phyloP scores from a whole-genome alignment of 2,797 vertebrate genomes.

The Leptodactylus fallax region DNA sequence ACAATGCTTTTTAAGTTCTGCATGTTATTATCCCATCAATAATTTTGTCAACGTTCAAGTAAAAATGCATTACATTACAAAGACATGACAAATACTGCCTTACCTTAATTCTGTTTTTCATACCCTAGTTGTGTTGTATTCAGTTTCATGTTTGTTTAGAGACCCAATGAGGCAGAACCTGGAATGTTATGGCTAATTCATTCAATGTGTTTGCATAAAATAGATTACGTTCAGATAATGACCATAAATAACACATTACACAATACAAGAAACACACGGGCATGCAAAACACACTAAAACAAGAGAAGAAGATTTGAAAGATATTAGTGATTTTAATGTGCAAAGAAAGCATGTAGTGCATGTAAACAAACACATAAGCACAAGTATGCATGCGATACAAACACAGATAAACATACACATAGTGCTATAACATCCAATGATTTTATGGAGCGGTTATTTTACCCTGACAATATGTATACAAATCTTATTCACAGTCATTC shows the following conservation, averaged over 20 bases:
- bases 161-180: constrained; percentile 99
- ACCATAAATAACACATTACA: constrained; percentile 73
- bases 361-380: constrained; percentile 69
- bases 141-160: constrained; percentile 99
- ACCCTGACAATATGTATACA: constrained; percentile 70
- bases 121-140: constrained; percentile 99
- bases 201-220: constrained; percentile 90
- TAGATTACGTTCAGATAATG: constrained; percentile 76
- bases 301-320: constrained; percentile 62
- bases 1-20: not conserved
- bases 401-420: constrained; percentile 57
- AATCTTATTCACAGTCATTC: constrained; percentile 70
- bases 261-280: constrained; percentile 60
- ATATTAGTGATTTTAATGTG: constrained; percentile 68
- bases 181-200: constrained; percentile 98
- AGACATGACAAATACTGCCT: constrained; percentile 72
- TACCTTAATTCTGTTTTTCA: constrained; percentile 95
- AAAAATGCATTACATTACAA: not conserved
- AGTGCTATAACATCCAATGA: constrained; percentile 62
- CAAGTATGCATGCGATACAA: constrained; percentile 76
- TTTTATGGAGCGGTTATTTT: constrained; percentile 60
- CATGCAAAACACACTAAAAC: constrained; percentile 79
- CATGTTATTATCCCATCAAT: constrained; percentile 14
- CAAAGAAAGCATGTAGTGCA: constrained; percentile 68
- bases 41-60: not conserved